Base-by-base conservation (phyloP, 2,888 invertebrate genomes). In the Carpatolechia fugitivella region DNA sequence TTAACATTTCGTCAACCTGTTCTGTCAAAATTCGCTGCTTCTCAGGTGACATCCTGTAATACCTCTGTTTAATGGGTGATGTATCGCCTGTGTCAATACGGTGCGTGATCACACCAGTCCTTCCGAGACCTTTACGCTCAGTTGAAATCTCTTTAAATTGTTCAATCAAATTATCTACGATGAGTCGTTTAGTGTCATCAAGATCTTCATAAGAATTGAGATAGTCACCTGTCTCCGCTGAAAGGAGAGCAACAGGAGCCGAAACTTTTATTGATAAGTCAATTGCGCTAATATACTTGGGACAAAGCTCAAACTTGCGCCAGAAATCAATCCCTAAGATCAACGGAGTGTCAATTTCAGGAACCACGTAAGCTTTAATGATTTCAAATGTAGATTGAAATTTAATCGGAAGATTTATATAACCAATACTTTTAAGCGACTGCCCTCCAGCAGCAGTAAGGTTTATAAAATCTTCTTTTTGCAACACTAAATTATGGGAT, bases 31-130 rank as follows among this genome's bases (percentile, higher is more conserved):
- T 54, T 7, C 52, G 24, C 54, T 58, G 56, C 55, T 63, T 68
- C 41, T 61, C 66, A 0, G 63, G 66, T 10, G 65, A 64, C 35
- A 35, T 35, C 1, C 35, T 11, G n/a, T 35, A 35, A n/a, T 35
- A 35, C 1, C 35, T 1, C 35, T 65, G 64, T 18, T 55, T 36
- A 29, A 65, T 61, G 13, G 67, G 67, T 0, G 29, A 31, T 14
- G 63, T 50, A 33, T 63, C 54, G 2, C 64, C 65, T 29, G 65
- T 65, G 36, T 65, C 58, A 14, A 67, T 65, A 7, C n/a, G 13
- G 53, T 67, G 67, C 0, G 38, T 53, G 8, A 62, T 58, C 10
- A 62, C 24, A 30, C 48, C n/a, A 7, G 64, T 64, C 14, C 60
- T 24, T 33, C 67, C 67, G 18, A 65, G 54, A 18, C 64, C 64